Evolutionary conservation across 1,140 invertebrate genomes (phyloP), one percentile per base, ranked within the genome.

Genomic region (Semibalanus balanoides): DNA sequence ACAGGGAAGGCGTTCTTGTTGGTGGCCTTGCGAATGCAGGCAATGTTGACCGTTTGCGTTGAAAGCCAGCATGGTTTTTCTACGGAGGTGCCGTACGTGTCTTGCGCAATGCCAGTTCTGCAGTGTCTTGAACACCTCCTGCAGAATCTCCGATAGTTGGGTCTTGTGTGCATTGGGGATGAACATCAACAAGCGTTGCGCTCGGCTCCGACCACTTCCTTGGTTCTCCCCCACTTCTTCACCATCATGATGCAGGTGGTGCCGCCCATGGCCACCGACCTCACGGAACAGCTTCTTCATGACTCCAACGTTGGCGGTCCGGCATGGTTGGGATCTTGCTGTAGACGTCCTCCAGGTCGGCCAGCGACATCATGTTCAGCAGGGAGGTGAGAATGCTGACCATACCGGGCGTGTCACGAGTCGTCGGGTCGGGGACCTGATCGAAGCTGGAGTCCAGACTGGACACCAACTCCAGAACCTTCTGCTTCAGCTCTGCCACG

Each of bases 101-200:
- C 5, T 25, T 77, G 30, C 5, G 71, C 43, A 25, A 64, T 77
- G 11, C 43, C 40, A n/a, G 29, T 75, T 40, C 22, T 74, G 35
- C 64, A 78, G 29, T 22, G 71, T 28, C n/a, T 86, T 85, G 43
- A 85, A 85, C 82, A 89, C 88, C 9, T 85, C 80, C 30, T 82
- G 82, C 82, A 91, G 84, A 73, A 89, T 87, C 80, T 90, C 86
- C 64, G 84, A 81, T 0, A 89, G 91, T 28, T 90, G 90, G 70
- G 86, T 85, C 11, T 85, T 86, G 29, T 86, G 84, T 70, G 85
- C 81, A 64, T 83, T 83, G 3, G 86, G 82, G 28, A 90, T 79
- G 31, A 82, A 80, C 9, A 84, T 79, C n/a, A 1, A 91, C 74
- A 22, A 90, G 79, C 75, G 85, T 76, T 14, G 86, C 86, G 31